Evolutionary conservation across 2,888 invertebrate species (phyloP), one percentile per base, ranked within the genome.

Genomic region (Gari tellinella): DNA sequence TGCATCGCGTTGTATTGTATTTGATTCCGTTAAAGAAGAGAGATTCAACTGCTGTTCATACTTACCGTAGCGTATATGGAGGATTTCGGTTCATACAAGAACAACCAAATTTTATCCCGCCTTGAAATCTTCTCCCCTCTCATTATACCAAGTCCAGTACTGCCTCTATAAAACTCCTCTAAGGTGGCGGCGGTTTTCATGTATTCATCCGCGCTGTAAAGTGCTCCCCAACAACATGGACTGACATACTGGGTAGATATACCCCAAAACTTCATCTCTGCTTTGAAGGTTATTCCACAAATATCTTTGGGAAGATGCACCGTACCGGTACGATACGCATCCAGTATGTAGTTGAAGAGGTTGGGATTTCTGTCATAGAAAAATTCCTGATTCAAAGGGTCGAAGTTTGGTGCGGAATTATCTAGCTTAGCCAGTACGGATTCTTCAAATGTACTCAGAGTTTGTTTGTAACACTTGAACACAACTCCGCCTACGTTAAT

Each of bases 361-460:
- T 49, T 15, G 5, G 75, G 69, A 37, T 70, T 63, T 41, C 69
- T 61, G 46, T 75, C 75, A 25, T 70, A 69, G 45, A 70, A 75
- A 38, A 60, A 70, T n/a, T 53, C 64, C 0, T 43, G 19, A 2
- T 38, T 40, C 5, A 38, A 46, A 2, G 17, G 5, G 19, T 46
- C 48, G 45, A 48, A 65, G 45, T 48, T 15, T 0, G 53, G 41
- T 1, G 60, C 26, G 0, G 15, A 17, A 19, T 58, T 37, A 14
- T 63, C 60, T 7, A 67, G 38, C 26, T 53, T 17, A 14, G 58
- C 58, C 1, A 73, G 56, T 37, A 38, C 31, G 43, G 67, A 64
- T 37, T 60, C 63, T n/a, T 63, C 49, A 56, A 58, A 66, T n/a
- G 45, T 58, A 37, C 49, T 43, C 8, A 73, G 45, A 26, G 73